These are phyloP conservation scores for Mimumesa dahlbomi DNA, from an alignment of 2,888 invertebrate genomes.

Conservation along the genomic window DNA sequence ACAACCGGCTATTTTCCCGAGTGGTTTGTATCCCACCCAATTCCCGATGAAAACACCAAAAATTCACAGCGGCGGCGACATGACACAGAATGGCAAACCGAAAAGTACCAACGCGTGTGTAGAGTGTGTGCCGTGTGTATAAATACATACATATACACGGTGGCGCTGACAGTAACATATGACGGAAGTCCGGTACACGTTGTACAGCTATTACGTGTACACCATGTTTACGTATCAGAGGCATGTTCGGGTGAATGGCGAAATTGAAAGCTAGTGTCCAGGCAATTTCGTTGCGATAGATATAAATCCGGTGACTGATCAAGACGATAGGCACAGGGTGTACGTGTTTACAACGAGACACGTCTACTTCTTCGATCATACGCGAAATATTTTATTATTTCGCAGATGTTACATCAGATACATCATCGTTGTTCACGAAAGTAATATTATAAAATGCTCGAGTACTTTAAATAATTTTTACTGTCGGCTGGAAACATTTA, in stretches of 20 bases:
- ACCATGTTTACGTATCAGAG: conserved; percentile 35
- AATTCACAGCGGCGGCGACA: conserved; percentile 27
- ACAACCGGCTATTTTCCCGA: conserved; percentile 11
- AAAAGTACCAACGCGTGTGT: conserved; percentile 22
- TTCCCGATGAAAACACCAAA: conserved; percentile 37
- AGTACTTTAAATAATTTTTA: no score
- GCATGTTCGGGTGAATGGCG: conserved; percentile 32
- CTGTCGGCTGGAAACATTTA: no score
- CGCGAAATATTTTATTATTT: no score
- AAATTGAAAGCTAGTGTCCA: conserved; percentile 44
- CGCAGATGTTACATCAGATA: no score
- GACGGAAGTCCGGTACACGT: conserved; percentile 55
- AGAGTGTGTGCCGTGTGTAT: conserved; percentile 9
- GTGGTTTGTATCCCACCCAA: conserved; percentile 29
- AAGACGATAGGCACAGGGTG: no score
- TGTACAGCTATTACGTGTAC: conserved; percentile 44
- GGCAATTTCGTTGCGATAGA: conserved; percentile 29
- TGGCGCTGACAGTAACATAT: conserved; percentile 50
- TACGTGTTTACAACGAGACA: no score
- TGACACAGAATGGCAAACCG: background rate
- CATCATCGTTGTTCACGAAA: no score
- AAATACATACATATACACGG: conserved; percentile 45
- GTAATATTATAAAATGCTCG: no score
- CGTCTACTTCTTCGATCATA: no score
- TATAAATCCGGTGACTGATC: conserved; percentile 13